A percentile compares a stretch with the other conserved stretches of the same genome.
Conservation (phyloP, 1,140 invertebrate species). For the Chrysopa pallens region DNA sequence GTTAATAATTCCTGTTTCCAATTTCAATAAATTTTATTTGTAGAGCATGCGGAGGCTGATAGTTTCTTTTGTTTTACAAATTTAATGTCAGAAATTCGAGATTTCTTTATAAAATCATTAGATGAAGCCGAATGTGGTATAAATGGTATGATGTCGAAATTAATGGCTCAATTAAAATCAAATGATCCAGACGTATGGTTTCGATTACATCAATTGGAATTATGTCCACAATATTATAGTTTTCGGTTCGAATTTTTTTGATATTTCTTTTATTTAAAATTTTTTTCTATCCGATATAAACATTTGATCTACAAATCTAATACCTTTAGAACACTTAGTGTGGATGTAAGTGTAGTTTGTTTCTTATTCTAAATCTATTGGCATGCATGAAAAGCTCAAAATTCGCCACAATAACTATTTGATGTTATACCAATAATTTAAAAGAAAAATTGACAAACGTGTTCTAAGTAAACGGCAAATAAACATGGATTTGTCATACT, state of each 20-base stretch:
- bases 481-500: too few species aligned
- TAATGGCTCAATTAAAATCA: conserved; percentile 54
- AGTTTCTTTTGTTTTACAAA: conserved; percentile 97
- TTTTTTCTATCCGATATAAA: too few species aligned
- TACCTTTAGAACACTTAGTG: too few species aligned
- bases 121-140: conserved; percentile 86
- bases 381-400: too few species aligned
- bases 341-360: too few species aligned
- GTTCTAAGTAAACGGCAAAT: too few species aligned
- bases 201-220: conserved; percentile 58
- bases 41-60: conserved; percentile 89
- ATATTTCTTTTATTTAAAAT: too few species aligned
- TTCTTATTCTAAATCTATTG: too few species aligned
- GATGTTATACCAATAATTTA: too few species aligned
- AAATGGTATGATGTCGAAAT: conserved; percentile 62
- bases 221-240: conserved; percentile 90
- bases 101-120: conserved; percentile 92
- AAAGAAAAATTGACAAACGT: too few species aligned
- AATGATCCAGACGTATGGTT: conserved; percentile 64
- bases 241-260: conserved; percentile 43
- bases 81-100: conserved; percentile 90
- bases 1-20: conserved; percentile 5
- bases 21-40: conserved; percentile 16
- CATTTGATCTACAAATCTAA: too few species aligned
- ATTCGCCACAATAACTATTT: too few species aligned